Base-by-base conservation (phyloP, 2,888 invertebrate species). In the Chloroclystis v-ata region DNA sequence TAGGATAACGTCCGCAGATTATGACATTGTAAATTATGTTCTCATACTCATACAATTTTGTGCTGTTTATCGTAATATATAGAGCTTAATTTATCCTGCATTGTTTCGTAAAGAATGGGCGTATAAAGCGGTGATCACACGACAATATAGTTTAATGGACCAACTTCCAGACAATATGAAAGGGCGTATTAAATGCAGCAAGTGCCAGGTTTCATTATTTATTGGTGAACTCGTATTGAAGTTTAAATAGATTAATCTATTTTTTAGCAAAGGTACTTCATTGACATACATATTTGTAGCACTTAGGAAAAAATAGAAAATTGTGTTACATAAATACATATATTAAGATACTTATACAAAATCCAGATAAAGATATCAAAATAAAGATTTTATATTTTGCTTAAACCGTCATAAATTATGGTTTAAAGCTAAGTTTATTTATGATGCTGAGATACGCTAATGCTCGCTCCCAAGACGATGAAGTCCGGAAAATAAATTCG, bases 401-500 rank as follows among this genome's bases (percentile, higher is more conserved):
- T n/a, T n/a, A n/a, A n/a, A n/a, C n/a, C n/a, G n/a, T n/a, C n/a
- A n/a, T n/a, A n/a, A n/a, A n/a, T n/a, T n/a, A n/a, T n/a, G n/a
- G n/a, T n/a, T n/a, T n/a, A 6, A 16, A n/a, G 16, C 16, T n/a
- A 5, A 13, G 16, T n/a, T 33, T 16, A 33, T 33, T 33, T 33
- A 33, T 16, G 16, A 6, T 16, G 13, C 13, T 2, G 5, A 16
- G 16, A 33, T 33, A 33, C 5, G 33, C 33, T 33, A 33, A 35
- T 35, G 35, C 43, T 37, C 13, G n/a, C 10, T 20, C 7, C 28
- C 11, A 14, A 35, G 40, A 13, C 6, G 39, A 28, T 43, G 29
- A 29, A 43, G 26, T 35, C 41, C 24, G n/a, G 10, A 29, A 30
- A 38, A 53, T 57, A 57, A 53, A 55, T 54, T 42, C 20, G n/a